Base-by-base conservation (phyloP, 2,888 invertebrate species). In the Asteroscopus sphinx region DNA sequence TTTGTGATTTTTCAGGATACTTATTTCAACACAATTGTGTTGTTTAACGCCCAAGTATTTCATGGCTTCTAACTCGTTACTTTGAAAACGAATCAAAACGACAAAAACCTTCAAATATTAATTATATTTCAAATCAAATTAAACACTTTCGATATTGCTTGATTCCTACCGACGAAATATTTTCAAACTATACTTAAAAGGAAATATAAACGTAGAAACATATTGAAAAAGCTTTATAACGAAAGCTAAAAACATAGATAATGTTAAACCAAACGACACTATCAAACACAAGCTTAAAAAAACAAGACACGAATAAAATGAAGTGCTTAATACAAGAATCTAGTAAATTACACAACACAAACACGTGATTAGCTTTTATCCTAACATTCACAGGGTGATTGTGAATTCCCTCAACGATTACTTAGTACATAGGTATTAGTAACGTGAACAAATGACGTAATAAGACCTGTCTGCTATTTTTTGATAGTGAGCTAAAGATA, bases 161-260 rank as follows among this genome's bases (percentile, higher is more conserved):
- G n/a, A 36, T 25, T 11, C 57, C 17, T 21, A n/a, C n/a, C n/a
- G n/a, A n/a, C n/a, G n/a, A n/a, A n/a, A n/a, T n/a, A n/a, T n/a
- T n/a, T n/a, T n/a, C n/a, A n/a, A n/a, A n/a, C n/a, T n/a, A n/a
- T 15, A 17, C 5, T 37, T 4, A 26, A 66, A 57, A 15, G 28
- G 2, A 2, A 35, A 40, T 8, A 36, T 16, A 30, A 39, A 42
- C 13, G 13, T 39, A 53, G 30, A 52, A 39, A 36, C 42, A 7
- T 32, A 28, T 35, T 13, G 65, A 45, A 42, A 25, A 68, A 51
- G 70, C 65, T 69, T 49, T 36, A 3, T 3, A 47, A 49, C 21
- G 46, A 64, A 63, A 64, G 57, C 65, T 69, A 55, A 56, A 48
- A 69, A 46, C 57, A 56, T 15, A 51, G 32, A 45, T 48, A 42